Conservation (phyloP, 2,888 invertebrate genomes). For the Aromia moschata region DNA sequence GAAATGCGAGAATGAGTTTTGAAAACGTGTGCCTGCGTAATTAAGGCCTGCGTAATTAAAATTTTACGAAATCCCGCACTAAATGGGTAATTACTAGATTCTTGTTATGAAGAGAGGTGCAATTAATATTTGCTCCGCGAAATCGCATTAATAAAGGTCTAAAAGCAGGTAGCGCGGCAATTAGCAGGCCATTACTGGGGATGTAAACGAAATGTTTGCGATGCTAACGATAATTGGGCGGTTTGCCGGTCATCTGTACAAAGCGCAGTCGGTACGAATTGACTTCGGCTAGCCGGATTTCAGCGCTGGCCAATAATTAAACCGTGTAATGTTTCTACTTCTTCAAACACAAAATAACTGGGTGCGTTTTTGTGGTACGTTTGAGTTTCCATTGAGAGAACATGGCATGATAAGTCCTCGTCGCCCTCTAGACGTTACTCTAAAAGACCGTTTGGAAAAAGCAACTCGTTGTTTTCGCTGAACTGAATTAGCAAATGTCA, state of each 20-base stretch:
- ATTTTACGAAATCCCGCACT: neutral
- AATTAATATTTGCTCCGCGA: slow-evolving; percentile 18
- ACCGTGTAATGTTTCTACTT: neutral
- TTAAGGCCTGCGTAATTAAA: neutral
- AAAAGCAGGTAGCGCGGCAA: slow-evolving; percentile 28
- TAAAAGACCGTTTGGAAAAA: no score
- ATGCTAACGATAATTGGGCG: slow-evolving; percentile 33
- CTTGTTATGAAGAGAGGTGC: slow-evolving; percentile 13
- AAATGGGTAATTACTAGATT: slow-evolving; percentile 1
- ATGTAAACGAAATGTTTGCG: slow-evolving; percentile 38
- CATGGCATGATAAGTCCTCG: no score
- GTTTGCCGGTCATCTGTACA: slow-evolving; percentile 23
- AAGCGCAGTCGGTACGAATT: slow-evolving; percentile 10
- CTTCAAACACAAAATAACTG: no score
- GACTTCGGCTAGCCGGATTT: slow-evolving; percentile 7
- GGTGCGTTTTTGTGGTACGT: no score
- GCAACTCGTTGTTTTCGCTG: no score
- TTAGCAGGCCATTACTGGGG: slow-evolving; percentile 38
- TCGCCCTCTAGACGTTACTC: no score
- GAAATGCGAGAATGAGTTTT: no score
- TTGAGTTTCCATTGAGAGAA: no score
- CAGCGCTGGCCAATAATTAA: neutral
- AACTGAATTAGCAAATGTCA: no score
- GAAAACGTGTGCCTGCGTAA: no score
- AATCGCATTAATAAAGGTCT: slow-evolving; percentile 10